These are phyloP conservation scores for Oryctes rhinoceros DNA, from an alignment of 1,140 invertebrate species.

Conservation along the genomic window DNA sequence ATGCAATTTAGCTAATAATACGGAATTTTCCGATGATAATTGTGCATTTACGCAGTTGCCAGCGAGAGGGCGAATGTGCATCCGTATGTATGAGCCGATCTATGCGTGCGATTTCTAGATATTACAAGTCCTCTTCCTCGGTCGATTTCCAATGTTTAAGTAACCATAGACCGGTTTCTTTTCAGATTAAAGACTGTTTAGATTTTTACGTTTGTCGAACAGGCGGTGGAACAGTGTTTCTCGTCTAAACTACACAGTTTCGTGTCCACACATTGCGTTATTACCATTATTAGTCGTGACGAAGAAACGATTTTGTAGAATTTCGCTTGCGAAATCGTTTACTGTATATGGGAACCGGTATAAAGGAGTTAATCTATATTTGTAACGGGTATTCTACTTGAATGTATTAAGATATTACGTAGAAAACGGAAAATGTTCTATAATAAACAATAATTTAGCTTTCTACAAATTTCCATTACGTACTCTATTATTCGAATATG, in stretches of 20 bases:
- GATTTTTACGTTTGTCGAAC: background rate
- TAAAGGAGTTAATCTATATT: conserved; percentile 5
- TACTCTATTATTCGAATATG: background rate
- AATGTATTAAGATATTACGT: conserved; percentile 6
- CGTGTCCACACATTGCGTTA: conserved; percentile 11
- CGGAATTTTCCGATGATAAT: background rate
- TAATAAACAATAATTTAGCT: background rate
- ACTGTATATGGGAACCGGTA: conserved; percentile 4
- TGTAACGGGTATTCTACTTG: background rate
- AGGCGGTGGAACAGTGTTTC: background rate
- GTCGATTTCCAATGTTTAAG: conserved; percentile 8
- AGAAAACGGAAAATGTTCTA: background rate
- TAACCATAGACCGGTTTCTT: background rate
- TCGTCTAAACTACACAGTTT: background rate
- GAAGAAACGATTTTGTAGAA: background rate
- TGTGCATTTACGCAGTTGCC: conserved; percentile 7
- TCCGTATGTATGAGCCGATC: background rate
- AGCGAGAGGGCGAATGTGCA: background rate
- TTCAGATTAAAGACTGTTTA: conserved; percentile 4
- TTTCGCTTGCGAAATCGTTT: background rate
- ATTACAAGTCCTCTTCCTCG: background rate
- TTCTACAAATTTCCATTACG: background rate
- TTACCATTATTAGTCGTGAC: conserved; percentile 7
- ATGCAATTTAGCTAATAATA: conserved; percentile 1
- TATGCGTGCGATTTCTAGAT: background rate